Evolutionary conservation across 2,888 invertebrate species (phyloP).

Genomic region (Pollenia labialis): DNA sequence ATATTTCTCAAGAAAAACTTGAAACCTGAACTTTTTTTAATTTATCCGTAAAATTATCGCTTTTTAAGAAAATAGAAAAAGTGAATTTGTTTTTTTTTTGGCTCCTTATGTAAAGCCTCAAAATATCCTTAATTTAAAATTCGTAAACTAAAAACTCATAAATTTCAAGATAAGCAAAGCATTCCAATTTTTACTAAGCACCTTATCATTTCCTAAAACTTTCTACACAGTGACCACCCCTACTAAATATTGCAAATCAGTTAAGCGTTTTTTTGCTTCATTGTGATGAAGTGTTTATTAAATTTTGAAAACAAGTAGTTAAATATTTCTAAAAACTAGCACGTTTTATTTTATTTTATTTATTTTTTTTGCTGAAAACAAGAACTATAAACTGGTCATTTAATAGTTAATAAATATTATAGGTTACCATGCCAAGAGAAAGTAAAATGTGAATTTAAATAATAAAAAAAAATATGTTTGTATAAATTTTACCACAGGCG

Average conservation of each 20-base stretch:
- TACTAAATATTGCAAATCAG: not conserved
- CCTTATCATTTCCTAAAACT: not conserved
- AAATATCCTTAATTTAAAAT: too few relatives aligned
- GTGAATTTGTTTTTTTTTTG: too few relatives aligned
- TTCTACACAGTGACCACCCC: not conserved
- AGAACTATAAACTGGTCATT: slow-evolving; percentile 13
- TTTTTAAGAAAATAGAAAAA: too few relatives aligned
- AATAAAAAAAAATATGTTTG: not conserved
- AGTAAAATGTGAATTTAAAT: not conserved
- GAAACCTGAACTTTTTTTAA: too few relatives aligned
- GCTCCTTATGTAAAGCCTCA: too few relatives aligned
- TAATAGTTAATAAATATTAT: slow-evolving; percentile 31
- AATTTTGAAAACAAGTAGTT: slow-evolving; percentile 15
- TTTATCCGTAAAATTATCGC: too few relatives aligned
- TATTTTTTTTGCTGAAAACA: too few relatives aligned
- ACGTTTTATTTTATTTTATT: not conserved
- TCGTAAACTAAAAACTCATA: too few relatives aligned
- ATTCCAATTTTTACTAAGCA: not conserved
- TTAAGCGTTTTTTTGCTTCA: not conserved
- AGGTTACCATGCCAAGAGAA: slow-evolving; percentile 20
- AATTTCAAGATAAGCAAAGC: not conserved
- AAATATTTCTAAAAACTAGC: slow-evolving; percentile 7
- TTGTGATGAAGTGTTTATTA: slow-evolving; percentile 52
- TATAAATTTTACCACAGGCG: not conserved
- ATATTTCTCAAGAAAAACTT: too few relatives aligned